Percentiles rank a stretch among this genome's conserved stretches.
Conservation (phyloP, 2,888 invertebrate species). For the Lamellibrachia columna region DNA sequence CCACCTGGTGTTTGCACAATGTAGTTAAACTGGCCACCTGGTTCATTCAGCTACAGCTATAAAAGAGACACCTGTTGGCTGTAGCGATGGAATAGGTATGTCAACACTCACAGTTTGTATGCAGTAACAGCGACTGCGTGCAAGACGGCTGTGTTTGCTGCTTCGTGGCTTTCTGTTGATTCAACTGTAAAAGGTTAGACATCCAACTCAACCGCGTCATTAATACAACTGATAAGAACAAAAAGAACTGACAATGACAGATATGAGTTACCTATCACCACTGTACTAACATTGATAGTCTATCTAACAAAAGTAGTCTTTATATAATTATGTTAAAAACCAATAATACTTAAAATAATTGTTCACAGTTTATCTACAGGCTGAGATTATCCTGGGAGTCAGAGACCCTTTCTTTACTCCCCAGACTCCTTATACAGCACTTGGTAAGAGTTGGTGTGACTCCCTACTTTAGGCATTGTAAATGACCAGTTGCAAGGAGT, state of each 20-base stretch:
- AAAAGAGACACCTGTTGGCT: background rate
- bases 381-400: background rate
- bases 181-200: constrained; percentile 1
- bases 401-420: no score
- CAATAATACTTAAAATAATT: background rate
- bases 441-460: no score
- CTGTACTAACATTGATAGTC: background rate
- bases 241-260: background rate
- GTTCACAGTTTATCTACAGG: background rate
- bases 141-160: constrained; percentile 48
- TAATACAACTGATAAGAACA: background rate
- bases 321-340: background rate
- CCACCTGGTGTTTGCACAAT: background rate
- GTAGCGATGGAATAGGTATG: background rate
- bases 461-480: no score
- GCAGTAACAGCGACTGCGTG: constrained; percentile 58
- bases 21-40: background rate
- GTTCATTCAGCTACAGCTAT: background rate
- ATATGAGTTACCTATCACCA: background rate
- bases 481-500: no score
- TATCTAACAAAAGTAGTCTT: background rate
- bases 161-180: constrained; percentile 19
- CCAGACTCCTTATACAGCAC: no score
- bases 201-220: background rate
- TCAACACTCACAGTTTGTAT: constrained; percentile 60